Evolutionary conservation across 2,888 invertebrate species (phyloP), one percentile per base, ranked within the genome.

Genomic region (Tinea semifulvella): DNA sequence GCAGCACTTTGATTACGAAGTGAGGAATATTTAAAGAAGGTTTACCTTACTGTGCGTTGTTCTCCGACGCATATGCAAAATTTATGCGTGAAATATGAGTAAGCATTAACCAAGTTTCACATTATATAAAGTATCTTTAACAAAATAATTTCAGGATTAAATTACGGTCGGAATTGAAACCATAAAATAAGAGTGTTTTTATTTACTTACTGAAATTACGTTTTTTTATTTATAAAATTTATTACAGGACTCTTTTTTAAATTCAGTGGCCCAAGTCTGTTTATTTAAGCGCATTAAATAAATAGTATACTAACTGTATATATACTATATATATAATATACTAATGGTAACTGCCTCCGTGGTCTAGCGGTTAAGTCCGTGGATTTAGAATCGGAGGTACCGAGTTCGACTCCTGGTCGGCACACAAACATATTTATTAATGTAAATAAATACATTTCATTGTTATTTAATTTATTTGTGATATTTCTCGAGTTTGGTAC

Each of bases 1-100:
- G 63, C 75, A 77, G 74, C 71, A 71, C 69, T 76, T 75, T 77
- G 76, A 79, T 76, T 77, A 75, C 68, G 65, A 66, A 61, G 67
- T 66, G 68, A 68, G 68, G 72, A 75, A 77, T 79, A 75, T 76
- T 76, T 74, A 69, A 75, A 72, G 69, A 72, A 66, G 65, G 64
- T 60, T 65, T 64, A 54, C 58, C 58, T 56, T 63, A 63, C 68
- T 69, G 69, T 70, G 64, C 65, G 62, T 68, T 69, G 62, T 67
- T 63, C 56, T 56, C 60, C 57, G 63, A 67, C 68, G 63, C 68
- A 66, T 69, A 64, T 71, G 63, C 64, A 67, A 73, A 72, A 74
- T 75, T 69, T 42, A 40, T 46, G 46, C 43, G 43, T 45, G 47
- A 45, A 50, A 48, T 63, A 63, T 63, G 60, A 62, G 56, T 51